Evolutionary conservation across 2,113 vertebrate genomes (phyloP).

Genomic region (Xiphophorus maculatus): DNA sequence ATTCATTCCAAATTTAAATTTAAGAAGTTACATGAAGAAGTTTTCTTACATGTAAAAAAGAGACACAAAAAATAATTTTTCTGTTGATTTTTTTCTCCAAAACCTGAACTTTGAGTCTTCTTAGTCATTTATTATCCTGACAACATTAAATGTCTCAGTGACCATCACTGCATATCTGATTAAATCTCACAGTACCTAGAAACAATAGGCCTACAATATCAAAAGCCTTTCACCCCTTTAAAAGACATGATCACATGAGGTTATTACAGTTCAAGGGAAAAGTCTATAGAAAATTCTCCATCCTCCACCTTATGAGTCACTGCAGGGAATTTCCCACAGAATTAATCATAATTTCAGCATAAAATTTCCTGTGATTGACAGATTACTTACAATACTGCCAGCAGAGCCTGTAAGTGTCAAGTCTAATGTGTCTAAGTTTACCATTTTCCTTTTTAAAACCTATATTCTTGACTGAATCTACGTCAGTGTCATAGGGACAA

Average conservation of each 20-base stretch:
- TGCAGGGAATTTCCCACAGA: slow-evolving; percentile 43
- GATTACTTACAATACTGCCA: neutral
- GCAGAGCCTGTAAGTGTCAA: neutral
- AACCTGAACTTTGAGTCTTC: too few relatives aligned
- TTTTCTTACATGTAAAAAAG: too few relatives aligned
- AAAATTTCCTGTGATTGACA: neutral
- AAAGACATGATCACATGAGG: neutral
- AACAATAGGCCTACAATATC: neutral
- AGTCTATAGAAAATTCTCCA: slow-evolving; percentile 10
- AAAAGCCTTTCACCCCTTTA: slow-evolving; percentile 11
- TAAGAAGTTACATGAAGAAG: too few relatives aligned
- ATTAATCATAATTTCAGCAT: slow-evolving; percentile 33
- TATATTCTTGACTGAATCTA: slow-evolving; percentile 10
- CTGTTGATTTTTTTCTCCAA: too few relatives aligned
- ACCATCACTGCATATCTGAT: slow-evolving; percentile 17
- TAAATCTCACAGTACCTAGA: neutral
- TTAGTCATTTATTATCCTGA: too few relatives aligned
- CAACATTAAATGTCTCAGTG: neutral
- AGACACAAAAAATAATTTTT: too few relatives aligned
- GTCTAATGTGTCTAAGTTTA: neutral
- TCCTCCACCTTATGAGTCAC: slow-evolving; percentile 38
- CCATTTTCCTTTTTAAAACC: neutral
- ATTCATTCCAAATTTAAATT: too few relatives aligned
- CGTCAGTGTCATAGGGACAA: slow-evolving; percentile 29
- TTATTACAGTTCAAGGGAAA: slow-evolving; percentile 26